These are phyloP conservation scores for Lepus timidus DNA, from an alignment of 2,113 vertebrate species.

Conservation along the genomic window DNA sequence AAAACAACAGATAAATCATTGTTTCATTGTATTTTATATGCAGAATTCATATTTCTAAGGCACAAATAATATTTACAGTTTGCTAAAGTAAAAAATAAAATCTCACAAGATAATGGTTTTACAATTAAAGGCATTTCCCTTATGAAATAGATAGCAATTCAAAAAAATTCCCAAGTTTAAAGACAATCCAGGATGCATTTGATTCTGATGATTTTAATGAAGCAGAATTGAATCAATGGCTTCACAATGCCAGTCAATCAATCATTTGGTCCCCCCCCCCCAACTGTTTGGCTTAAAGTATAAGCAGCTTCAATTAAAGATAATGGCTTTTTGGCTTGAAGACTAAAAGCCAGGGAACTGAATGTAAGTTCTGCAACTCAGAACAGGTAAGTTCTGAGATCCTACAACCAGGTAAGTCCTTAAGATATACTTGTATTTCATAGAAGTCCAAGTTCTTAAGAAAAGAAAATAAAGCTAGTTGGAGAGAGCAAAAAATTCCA, in stretches of 20 bases:
- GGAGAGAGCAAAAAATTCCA: background rate
- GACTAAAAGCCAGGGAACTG: slow-evolving; percentile 30
- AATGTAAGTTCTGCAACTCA: slow-evolving; percentile 34
- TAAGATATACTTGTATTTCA: background rate
- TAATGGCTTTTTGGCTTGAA: slow-evolving; percentile 69
- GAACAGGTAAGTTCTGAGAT: background rate
- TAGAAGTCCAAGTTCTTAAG: background rate
- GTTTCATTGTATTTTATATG: slow-evolving; percentile 27
- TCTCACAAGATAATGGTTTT: slow-evolving; percentile 32
- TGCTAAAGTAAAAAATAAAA: slow-evolving; percentile 34
- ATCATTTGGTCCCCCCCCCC: slow-evolving; percentile 1
- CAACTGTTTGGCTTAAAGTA: slow-evolving; percentile 67
- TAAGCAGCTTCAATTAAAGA: slow-evolving; percentile 69
- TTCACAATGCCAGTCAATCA: slow-evolving; percentile 18
- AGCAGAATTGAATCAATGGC: slow-evolving; percentile 54
- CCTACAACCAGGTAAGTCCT: background rate
- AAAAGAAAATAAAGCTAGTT: slow-evolving; percentile 25
- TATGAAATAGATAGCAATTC: slow-evolving; percentile 31
- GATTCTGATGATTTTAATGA: slow-evolving; percentile 58
- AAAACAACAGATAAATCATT: slow-evolving; percentile 54
- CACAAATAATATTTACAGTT: slow-evolving; percentile 48
- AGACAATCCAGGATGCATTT: slow-evolving; percentile 8
- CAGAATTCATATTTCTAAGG: slow-evolving; percentile 60
- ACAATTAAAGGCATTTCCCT: slow-evolving; percentile 59
- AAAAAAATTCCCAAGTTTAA: slow-evolving; percentile 65